A percentile compares a stretch with the other conserved stretches of the same genome.
phyloP scores from a whole-genome alignment of 2,113 vertebrate species.

The Pan paniscus region DNA sequence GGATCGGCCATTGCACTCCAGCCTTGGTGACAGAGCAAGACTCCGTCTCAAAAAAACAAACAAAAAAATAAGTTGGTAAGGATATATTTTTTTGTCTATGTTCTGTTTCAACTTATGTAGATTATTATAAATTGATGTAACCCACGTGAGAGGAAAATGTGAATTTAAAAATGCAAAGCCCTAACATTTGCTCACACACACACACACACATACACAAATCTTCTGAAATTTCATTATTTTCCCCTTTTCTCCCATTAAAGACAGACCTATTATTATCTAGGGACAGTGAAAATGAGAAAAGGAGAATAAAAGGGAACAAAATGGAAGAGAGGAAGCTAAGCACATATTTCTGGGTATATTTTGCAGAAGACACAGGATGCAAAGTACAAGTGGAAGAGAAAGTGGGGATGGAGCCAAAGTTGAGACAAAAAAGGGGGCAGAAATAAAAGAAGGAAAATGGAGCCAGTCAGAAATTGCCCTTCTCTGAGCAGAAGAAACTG shows the following conservation, averaged over 20 bases:
- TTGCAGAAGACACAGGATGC: background rate
- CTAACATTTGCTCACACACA: constrained; percentile 81
- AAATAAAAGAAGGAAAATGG: background rate
- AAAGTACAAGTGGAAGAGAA: background rate
- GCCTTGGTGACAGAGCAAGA: no score
- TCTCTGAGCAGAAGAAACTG: background rate
- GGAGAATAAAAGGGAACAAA: background rate
- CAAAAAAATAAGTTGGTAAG: constrained; percentile 80
- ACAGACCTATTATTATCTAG: background rate
- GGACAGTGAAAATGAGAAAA: background rate
- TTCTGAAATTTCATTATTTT: background rate
- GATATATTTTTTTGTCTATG: constrained; percentile 87
- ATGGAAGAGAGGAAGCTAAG: background rate
- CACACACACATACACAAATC: background rate
- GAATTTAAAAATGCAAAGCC: constrained; percentile 89
- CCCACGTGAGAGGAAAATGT: constrained; percentile 82
- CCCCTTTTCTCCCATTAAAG: background rate
- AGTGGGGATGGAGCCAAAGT: background rate
- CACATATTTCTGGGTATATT: background rate
- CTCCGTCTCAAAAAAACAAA: no score
- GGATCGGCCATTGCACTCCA: background rate
- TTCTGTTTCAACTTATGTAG: constrained; percentile 88
- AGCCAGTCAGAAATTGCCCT: background rate
- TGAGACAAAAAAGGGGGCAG: background rate
- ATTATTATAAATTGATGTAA: constrained; percentile 89